Evolutionary conservation across 1,140 invertebrate species (phyloP), one percentile per base, ranked within the genome.

Genomic region (Platorchestia sp.): DNA sequence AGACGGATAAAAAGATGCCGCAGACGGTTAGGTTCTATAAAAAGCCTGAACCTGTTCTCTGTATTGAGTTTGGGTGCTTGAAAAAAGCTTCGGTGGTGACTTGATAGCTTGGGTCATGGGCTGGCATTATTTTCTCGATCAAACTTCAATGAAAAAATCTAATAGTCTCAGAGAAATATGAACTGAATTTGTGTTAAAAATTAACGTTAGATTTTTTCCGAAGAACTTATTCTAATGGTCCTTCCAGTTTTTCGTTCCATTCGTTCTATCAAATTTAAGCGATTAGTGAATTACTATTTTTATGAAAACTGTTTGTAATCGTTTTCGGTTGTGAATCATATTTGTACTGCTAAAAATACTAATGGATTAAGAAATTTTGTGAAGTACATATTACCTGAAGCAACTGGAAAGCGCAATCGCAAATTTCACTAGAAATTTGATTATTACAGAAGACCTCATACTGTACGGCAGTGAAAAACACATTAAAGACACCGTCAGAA

Each of bases 21-120:
- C 87, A 89, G 87, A 89, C 87, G 87, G 87, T 89, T 89, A 89
- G 43, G 43, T 89, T 89, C 87, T 42, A 44, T 89, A 89, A 89
- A 89, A 42, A 44, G 87, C 43, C 87, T 89, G 87, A 89, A 89
- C 87, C 87, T 89, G 87, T 89, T 89, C 87, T 44, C n/a, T 42
- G 36, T 44, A 14, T 89, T 89, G 43, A 89, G 87, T 16, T 89
- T 42, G 41, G n/a, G 87, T 75, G 59, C 59, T 75, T 75, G 59
- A 75, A 75, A 75, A 75, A 75, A 75, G 59, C 59, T 75, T 75
- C 59, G 59, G 10, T 75, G 59, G 59, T 75, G 59, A 75, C 59
- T 75, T 75, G 59, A 75, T 75, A 75, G 59, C 3, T 75, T 1
- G 59, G 59, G 59, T 75, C 59, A 75, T 75, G 59, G 36, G 59